Evolutionary conservation across 2,113 vertebrate species (phyloP).

Genomic region (Dipodomys ordii): DNA sequence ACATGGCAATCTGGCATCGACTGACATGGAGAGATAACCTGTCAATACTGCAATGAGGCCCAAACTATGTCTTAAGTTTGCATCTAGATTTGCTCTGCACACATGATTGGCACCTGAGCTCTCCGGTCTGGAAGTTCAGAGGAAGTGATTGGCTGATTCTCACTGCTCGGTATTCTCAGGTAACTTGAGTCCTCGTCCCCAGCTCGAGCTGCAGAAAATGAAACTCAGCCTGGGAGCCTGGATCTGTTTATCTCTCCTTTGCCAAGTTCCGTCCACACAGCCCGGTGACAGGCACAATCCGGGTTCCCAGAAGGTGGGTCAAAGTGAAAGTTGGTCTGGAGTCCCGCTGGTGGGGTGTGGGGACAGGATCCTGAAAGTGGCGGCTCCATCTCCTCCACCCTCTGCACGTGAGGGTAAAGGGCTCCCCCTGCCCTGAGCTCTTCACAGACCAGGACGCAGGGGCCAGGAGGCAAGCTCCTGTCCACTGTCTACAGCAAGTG

Average conservation of each 20-base stretch:
- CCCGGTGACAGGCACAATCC: constrained; percentile 47
- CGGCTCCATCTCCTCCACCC: not conserved
- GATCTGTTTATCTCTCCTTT: not conserved
- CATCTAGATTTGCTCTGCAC: too few relatives aligned
- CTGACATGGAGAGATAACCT: not conserved
- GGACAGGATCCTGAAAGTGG: not conserved
- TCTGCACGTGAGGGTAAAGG: not conserved
- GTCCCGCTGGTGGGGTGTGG: not conserved
- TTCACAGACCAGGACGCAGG: not conserved
- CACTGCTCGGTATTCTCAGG: rapidly evolving
- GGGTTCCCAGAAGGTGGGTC: constrained; percentile 38
- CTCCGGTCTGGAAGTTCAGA: not conserved
- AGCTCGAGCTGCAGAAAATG: constrained; percentile 24
- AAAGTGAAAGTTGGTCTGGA: constrained; percentile 49
- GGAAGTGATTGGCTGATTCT: not conserved
- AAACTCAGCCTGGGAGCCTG: not conserved
- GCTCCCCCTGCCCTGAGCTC: not conserved
- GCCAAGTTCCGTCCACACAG: not conserved
- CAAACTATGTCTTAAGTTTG: too few relatives aligned
- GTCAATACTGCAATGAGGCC: not conserved
- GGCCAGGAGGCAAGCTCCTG: not conserved
- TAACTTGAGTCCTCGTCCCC: not conserved
- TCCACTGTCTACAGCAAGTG: not conserved
- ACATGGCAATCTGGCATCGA: not conserved
- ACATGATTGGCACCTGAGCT: too few relatives aligned